A percentile compares a stretch with the other conserved stretches of the same genome.
Conservation (phyloP, 30 jellyfish, hydroid and myxozoan genomes). For the Nemopilema nomurai region DNA sequence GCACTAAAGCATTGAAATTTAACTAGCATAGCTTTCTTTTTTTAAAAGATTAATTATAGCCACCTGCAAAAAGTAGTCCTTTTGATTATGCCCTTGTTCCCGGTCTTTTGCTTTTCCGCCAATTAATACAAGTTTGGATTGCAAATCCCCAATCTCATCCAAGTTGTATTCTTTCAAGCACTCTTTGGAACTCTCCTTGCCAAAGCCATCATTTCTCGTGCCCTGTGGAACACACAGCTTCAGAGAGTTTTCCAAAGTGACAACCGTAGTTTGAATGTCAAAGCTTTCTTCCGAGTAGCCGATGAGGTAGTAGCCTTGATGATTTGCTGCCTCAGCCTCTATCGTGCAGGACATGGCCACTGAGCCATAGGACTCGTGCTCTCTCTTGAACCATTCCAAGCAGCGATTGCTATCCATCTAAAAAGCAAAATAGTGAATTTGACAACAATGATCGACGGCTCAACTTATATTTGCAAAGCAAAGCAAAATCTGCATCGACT, state of each 20-base stretch:
- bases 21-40: too few relatives aligned
- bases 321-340: conserved; percentile 77
- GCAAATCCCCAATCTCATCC: conserved; percentile 72
- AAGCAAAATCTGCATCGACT: too few relatives aligned
- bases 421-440: neutral
- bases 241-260: conserved; percentile 22
- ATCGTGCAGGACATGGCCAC: conserved; percentile 68
- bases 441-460: too few relatives aligned
- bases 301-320: conserved; percentile 58
- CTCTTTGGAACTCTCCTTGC: conserved; percentile 2
- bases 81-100: conserved; percentile 47
- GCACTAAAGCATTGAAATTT: too few relatives aligned
- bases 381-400: conserved; percentile 77
- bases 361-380: conserved; percentile 73
- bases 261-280: conserved; percentile 17
- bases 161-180: conserved; percentile 28
- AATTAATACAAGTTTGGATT: conserved; percentile 68
- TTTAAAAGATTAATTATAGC: too few relatives aligned
- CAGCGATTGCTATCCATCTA: conserved; percentile 62
- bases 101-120: conserved; percentile 57
- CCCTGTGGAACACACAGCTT: conserved; percentile 35
- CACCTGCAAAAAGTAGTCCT: conserved; percentile 75
- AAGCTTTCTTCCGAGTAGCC: conserved; percentile 26
- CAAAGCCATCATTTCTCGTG: conserved; percentile 7
- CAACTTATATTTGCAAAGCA: too few relatives aligned